Evolutionary conservation across 2,797 vertebrate species (phyloP).

Genomic region (Crenuchus spilurus): DNA sequence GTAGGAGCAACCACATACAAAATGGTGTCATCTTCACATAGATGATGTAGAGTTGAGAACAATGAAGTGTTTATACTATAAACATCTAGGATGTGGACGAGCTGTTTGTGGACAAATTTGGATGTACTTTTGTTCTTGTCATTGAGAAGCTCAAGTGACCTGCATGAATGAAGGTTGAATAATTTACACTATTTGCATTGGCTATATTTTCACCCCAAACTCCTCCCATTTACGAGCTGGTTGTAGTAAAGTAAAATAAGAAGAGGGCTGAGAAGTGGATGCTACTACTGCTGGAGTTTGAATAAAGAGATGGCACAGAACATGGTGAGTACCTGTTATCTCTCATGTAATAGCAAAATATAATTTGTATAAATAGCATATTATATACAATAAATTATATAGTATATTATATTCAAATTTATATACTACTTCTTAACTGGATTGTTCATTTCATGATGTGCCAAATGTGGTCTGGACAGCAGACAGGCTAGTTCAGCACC

Average conservation of each 20-base stretch:
- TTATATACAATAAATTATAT: no score
- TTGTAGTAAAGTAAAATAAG: neutral
- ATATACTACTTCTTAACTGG: no score
- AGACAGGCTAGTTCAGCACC: no score
- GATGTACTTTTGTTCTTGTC: conserved; percentile 21
- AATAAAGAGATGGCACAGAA: neutral
- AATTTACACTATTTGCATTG: neutral
- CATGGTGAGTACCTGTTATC: neutral
- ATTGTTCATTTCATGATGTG: no score
- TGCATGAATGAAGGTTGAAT: conserved; percentile 18
- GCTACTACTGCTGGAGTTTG: neutral
- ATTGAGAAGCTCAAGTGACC: conserved; percentile 17
- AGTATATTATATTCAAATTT: no score
- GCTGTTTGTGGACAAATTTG: conserved; percentile 36
- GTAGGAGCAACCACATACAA: conserved; percentile 6
- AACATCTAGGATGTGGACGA: conserved; percentile 15
- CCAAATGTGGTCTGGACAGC: no score
- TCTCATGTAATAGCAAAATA: neutral
- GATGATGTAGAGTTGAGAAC: conserved; percentile 1
- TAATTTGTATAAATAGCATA: neutral
- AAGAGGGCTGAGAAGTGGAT: neutral
- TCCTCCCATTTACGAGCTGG: conserved; percentile 19
- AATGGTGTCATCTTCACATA: conserved; percentile 29
- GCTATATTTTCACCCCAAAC: neutral
- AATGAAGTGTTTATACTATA: conserved; percentile 36